Evolutionary conservation across 2,797 vertebrate species (phyloP).

Genomic region (Emys orbicularis): DNA sequence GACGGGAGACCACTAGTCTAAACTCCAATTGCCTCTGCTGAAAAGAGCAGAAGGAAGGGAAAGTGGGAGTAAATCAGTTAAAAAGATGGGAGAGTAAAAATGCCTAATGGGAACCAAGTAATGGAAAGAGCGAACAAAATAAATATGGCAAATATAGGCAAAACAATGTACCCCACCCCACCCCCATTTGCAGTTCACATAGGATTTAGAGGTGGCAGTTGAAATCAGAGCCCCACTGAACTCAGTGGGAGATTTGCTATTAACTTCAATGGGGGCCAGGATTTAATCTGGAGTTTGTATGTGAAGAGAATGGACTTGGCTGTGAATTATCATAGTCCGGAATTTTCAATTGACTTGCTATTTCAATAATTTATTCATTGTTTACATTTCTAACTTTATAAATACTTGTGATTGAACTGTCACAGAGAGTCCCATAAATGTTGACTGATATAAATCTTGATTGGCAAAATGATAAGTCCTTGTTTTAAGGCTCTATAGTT

Average conservation of each 20-base stretch:
- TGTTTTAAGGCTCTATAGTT: neutral
- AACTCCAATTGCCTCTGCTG: neutral
- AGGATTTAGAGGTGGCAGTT: neutral
- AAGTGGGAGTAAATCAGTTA: neutral
- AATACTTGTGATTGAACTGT: neutral
- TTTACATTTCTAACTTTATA: neutral
- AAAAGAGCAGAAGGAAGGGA: neutral
- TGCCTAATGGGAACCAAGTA: neutral
- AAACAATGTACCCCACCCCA: neutral
- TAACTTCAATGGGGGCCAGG: neutral
- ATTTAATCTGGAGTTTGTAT: neutral
- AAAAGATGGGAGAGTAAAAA: neutral
- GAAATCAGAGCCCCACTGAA: neutral
- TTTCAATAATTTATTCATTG: neutral
- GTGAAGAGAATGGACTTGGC: rapidly evolving
- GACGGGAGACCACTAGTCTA: neutral
- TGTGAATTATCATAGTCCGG: neutral
- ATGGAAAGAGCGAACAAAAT: neutral
- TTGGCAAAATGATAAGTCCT: neutral
- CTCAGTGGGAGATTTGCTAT: neutral
- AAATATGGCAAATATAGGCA: neutral
- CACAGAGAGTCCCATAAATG: neutral
- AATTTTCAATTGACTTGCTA: neutral
- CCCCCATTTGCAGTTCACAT: neutral
- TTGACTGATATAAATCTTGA: slow-evolving; percentile 28